phyloP scores from a whole-genome alignment of 2,888 invertebrate species.

The Mythimna ferrago region DNA sequence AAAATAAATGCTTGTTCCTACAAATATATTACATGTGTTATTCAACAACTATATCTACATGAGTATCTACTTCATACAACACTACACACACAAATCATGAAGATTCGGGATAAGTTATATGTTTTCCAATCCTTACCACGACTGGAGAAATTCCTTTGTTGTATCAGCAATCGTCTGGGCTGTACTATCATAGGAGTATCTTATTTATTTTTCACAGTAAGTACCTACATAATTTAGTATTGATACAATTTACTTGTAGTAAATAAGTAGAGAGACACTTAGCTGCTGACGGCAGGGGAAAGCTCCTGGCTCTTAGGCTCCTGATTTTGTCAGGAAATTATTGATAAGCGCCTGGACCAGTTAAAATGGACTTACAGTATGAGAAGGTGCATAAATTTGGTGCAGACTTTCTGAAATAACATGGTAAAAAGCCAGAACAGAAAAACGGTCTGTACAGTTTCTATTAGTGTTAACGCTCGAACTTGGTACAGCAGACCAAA shows the following conservation, averaged over 20 bases:
- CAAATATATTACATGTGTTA: neutral
- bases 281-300: neutral
- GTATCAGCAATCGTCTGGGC: slow-evolving; percentile 13
- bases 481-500: too few species aligned
- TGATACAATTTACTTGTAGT: neutral
- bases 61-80: neutral
- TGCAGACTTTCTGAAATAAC: neutral
- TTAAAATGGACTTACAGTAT: neutral
- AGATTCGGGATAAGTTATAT: slow-evolving; percentile 4
- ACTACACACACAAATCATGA: neutral
- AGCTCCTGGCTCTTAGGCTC: neutral
- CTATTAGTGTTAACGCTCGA: too few species aligned
- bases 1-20: neutral
- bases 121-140: slow-evolving; percentile 17
- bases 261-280: neutral
- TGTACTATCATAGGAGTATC: slow-evolving; percentile 15
- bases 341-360: neutral
- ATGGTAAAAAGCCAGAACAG: neutral
- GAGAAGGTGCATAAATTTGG: neutral
- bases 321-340: neutral
- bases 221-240: slow-evolving; percentile 4
- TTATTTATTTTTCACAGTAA: slow-evolving; percentile 29
- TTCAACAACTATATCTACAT: neutral
- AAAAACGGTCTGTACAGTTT: neutral
- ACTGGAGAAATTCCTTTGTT: slow-evolving; percentile 14